Conservation (phyloP, 1,140 invertebrate species). For the Chrysoperla carnea region DNA sequence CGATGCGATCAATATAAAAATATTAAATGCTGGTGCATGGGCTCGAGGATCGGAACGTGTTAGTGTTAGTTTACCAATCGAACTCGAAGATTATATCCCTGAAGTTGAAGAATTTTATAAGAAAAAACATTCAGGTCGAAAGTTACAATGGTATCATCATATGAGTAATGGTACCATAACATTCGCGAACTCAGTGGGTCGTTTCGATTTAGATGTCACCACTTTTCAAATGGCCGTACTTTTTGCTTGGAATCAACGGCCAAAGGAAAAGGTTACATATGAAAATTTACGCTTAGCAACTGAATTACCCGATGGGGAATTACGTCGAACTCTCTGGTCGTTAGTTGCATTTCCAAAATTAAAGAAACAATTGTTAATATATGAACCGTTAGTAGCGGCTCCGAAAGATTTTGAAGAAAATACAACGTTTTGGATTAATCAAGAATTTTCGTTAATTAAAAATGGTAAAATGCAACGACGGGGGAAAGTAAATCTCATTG, state of each 20-base stretch:
- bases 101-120: conserved; percentile 91
- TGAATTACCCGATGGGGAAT: conserved; percentile 84
- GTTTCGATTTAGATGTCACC: conserved; percentile 96
- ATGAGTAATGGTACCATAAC: conserved; percentile 99
- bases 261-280: conserved; percentile 79
- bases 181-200: conserved; percentile 82
- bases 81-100: conserved; percentile 96
- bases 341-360: conserved; percentile 94
- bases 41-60: conserved; percentile 83
- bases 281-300: conserved; percentile 92
- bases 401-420: conserved; percentile 90
- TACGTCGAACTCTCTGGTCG: conserved; percentile 92
- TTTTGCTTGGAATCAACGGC: conserved; percentile 96
- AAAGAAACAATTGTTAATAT: conserved; percentile 77
- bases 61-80: conserved; percentile 87
- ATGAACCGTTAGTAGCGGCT: conserved; percentile 57
- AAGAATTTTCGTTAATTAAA: conserved; percentile 82
- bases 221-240: conserved; percentile 99
- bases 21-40: conserved; percentile 98
- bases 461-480: conserved; percentile 86
- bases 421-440: conserved; percentile 91
- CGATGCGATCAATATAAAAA: conserved; percentile 74
- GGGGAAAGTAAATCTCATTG: conserved; percentile 91
- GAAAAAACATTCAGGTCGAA: conserved; percentile 95
- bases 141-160: conserved; percentile 98